Percentiles rank a stretch among this genome's conserved stretches.
These are phyloP conservation scores for Lophochroa leadbeateri DNA, from an alignment of 2,113 vertebrate genomes.

Conservation along the genomic window DNA sequence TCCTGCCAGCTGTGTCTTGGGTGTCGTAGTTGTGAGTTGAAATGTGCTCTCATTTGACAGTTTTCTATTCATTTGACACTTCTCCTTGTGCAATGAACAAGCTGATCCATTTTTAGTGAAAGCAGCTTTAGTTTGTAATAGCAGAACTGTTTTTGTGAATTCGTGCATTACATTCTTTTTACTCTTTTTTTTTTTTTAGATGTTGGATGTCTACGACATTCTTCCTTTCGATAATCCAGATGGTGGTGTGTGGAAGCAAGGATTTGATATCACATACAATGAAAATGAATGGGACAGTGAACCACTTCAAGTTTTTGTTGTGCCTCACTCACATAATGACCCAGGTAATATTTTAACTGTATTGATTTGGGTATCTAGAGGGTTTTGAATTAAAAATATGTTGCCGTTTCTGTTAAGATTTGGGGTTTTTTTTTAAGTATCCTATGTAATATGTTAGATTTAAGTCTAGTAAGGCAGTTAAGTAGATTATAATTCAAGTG, in stretches of 20 bases:
- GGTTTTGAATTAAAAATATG: background rate
- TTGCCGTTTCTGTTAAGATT: background rate
- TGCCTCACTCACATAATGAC: slow-evolving; percentile 95
- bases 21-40: background rate
- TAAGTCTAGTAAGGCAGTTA: background rate
- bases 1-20: background rate
- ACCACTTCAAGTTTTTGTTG: slow-evolving; percentile 87
- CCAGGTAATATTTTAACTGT: slow-evolving; percentile 79
- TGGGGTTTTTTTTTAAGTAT: background rate
- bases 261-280: slow-evolving; percentile 88
- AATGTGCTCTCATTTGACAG: background rate
- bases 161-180: background rate
- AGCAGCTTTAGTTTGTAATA: background rate
- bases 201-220: slow-evolving; percentile 88
- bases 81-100: background rate
- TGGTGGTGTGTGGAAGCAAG: slow-evolving; percentile 95
- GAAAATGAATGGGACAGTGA: slow-evolving; percentile 85
- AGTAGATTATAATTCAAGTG: background rate
- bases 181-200: slow-evolving; percentile 73
- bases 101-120: background rate
- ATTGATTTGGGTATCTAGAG: background rate
- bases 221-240: slow-evolving; percentile 91
- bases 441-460: background rate
- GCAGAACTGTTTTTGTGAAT: background rate
- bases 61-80: background rate